Evolutionary conservation across 2,888 invertebrate species (phyloP).

Genomic region (Dioctria rufipes): DNA sequence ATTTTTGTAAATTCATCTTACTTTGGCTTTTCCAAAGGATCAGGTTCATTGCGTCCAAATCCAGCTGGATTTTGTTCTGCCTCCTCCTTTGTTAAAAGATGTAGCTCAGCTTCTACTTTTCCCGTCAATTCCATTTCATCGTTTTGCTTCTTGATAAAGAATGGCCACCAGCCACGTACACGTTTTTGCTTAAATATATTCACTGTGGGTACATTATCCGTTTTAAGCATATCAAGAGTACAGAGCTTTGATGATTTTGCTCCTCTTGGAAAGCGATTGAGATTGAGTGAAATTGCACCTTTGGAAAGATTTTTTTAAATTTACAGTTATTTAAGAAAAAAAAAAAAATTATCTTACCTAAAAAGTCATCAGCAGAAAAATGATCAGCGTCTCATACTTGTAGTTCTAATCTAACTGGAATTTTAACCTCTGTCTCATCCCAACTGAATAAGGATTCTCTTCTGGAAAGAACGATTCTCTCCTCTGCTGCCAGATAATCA

Average conservation of each 20-base stretch:
- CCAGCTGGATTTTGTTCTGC: slow-evolving; percentile 92
- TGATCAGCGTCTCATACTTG: slow-evolving; percentile 97
- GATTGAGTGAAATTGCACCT: slow-evolving; percentile 85
- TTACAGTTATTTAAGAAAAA: neutral
- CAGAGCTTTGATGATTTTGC: slow-evolving; percentile 91
- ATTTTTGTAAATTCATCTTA: slow-evolving; percentile 73
- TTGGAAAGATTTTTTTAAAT: neutral
- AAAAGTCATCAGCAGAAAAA: slow-evolving; percentile 91
- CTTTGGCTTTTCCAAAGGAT: slow-evolving; percentile 93
- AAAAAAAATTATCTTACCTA: slow-evolving; percentile 61
- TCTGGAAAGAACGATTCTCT: slow-evolving; percentile 86
- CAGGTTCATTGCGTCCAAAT: slow-evolving; percentile 87
- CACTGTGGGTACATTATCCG: slow-evolving; percentile 84
- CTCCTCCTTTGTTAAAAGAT: slow-evolving; percentile 87
- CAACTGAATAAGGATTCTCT: slow-evolving; percentile 90
- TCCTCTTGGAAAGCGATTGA: slow-evolving; percentile 88
- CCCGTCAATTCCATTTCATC: slow-evolving; percentile 90
- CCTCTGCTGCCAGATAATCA: slow-evolving; percentile 92
- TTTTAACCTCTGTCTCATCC: slow-evolving; percentile 92
- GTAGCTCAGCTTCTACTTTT: slow-evolving; percentile 94
- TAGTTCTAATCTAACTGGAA: slow-evolving; percentile 88
- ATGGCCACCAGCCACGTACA: slow-evolving; percentile 95
- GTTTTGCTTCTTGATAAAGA: slow-evolving; percentile 86
- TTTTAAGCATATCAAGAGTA: slow-evolving; percentile 85
- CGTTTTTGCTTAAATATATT: slow-evolving; percentile 93